Evolutionary conservation across 2,888 invertebrate species (phyloP).

Genomic region (Herminia tarsipennalis): DNA sequence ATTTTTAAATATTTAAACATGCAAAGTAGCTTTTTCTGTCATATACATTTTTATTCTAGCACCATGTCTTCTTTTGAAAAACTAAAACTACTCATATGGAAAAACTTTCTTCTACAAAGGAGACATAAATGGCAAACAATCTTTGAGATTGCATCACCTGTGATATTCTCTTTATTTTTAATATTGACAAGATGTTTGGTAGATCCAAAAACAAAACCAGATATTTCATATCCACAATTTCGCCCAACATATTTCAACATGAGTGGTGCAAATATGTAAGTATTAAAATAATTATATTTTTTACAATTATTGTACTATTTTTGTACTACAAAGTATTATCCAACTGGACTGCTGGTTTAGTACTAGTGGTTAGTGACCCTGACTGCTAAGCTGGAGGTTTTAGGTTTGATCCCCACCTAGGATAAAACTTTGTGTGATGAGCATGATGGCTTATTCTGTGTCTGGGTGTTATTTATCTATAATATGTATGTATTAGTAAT

Average conservation of each 20-base stretch:
- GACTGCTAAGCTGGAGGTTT: too few species aligned
- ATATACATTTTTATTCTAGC: constrained; percentile 32
- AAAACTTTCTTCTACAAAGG: constrained; percentile 92
- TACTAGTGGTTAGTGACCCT: too few species aligned
- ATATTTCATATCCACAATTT: constrained; percentile 65
- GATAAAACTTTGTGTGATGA: too few species aligned
- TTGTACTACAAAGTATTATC: too few species aligned
- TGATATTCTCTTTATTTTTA: constrained; percentile 89
- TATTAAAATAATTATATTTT: constrained; percentile 23
- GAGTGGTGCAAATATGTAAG: constrained; percentile 71
- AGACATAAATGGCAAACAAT: constrained; percentile 90
- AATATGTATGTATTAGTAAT: too few species aligned
- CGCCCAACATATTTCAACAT: constrained; percentile 76
- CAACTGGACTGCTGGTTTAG: too few species aligned
- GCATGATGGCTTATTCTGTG: too few species aligned
- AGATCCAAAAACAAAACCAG: constrained; percentile 83
- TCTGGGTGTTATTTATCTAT: too few species aligned
- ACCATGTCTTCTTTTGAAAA: constrained; percentile 82
- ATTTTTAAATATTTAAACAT: too few species aligned
- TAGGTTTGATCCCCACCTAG: too few species aligned
- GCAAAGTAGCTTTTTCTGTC: constrained; percentile 6
- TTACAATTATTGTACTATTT: too few species aligned
- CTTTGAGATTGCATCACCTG: constrained; percentile 90
- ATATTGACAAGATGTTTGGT: constrained; percentile 90
- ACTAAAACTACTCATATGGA: constrained; percentile 92